These are phyloP conservation scores for Caenorhabditis sp. DNA, from an alignment of 2,888 invertebrate species.

Conservation along the genomic window DNA sequence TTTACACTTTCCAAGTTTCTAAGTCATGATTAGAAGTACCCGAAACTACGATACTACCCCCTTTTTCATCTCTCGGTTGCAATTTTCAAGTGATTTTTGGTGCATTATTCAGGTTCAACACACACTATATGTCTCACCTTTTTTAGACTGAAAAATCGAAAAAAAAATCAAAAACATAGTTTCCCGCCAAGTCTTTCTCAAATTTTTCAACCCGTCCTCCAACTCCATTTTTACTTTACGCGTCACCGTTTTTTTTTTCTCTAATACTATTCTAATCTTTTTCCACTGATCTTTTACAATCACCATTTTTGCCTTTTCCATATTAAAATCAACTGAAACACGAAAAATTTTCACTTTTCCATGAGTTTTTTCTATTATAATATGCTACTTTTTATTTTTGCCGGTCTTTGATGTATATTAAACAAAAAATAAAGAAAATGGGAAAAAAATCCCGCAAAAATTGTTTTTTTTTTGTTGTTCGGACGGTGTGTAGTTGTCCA, in stretches of 20 bases:
- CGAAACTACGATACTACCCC: no score
- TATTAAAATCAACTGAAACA: not conserved
- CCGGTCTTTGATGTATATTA: not conserved
- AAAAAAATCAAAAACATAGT: no score
- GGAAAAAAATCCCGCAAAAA: not conserved
- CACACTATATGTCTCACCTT: not conserved
- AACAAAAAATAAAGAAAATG: not conserved
- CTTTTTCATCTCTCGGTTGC: conserved; percentile 5
- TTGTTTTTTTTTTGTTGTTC: no score
- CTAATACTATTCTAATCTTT: not conserved
- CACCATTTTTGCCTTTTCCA: not conserved
- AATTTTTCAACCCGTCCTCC: no score
- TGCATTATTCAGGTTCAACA: conserved; percentile 5
- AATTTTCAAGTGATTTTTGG: conserved; percentile 13
- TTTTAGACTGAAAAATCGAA: not conserved
- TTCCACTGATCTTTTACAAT: not conserved
- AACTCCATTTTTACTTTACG: no score
- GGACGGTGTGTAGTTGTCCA: no score
- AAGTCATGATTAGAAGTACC: no score
- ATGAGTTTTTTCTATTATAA: not conserved
- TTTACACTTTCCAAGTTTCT: no score
- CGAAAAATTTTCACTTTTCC: not conserved
- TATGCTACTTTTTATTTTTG: not conserved
- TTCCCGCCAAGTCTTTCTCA: not conserved
- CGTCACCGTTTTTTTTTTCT: not conserved